Evolutionary conservation across 2,888 invertebrate genomes (phyloP).

Genomic region (Nineta flava): DNA sequence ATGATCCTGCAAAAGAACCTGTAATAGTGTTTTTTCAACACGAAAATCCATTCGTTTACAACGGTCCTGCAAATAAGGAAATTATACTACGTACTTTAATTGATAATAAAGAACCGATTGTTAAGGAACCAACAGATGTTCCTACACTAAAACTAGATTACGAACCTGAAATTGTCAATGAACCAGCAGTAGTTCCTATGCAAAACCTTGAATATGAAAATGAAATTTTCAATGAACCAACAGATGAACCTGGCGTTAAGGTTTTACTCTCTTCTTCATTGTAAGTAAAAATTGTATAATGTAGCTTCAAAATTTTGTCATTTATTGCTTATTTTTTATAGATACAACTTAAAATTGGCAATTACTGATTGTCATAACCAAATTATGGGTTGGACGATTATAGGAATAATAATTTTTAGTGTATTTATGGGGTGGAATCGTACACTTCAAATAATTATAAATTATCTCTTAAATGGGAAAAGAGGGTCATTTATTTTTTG

Average conservation of each 20-base stretch:
- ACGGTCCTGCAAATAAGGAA: slow-evolving; percentile 56
- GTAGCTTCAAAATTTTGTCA: slow-evolving; percentile 2
- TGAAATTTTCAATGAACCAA: no score
- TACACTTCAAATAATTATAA: slow-evolving; percentile 14
- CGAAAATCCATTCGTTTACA: slow-evolving; percentile 64
- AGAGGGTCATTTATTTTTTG: slow-evolving; percentile 8
- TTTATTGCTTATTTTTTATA: slow-evolving; percentile 27
- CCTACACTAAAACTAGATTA: slow-evolving; percentile 90
- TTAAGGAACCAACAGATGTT: slow-evolving; percentile 69
- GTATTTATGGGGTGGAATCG: slow-evolving; percentile 28
- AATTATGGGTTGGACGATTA: slow-evolving; percentile 37
- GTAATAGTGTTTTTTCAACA: slow-evolving; percentile 67
- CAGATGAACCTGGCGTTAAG: slow-evolving; percentile 50
- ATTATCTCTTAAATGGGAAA: slow-evolving; percentile 14
- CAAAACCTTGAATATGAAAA: slow-evolving; percentile 69
- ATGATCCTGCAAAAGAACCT: slow-evolving; percentile 59
- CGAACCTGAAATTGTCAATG: slow-evolving; percentile 74
- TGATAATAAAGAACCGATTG: slow-evolving; percentile 60
- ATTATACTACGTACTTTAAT: slow-evolving; percentile 49
- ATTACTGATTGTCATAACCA: slow-evolving; percentile 36
- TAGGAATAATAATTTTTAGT: slow-evolving; percentile 30
- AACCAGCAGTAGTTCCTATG: slow-evolving; percentile 56
- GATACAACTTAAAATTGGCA: slow-evolving; percentile 40
- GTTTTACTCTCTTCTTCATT: slow-evolving; percentile 65
- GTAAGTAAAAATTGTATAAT: slow-evolving; percentile 14